Evolutionary conservation across 1,140 invertebrate genomes (phyloP), one percentile per base, ranked within the genome.

Genomic region (Trichoplusia ni): DNA sequence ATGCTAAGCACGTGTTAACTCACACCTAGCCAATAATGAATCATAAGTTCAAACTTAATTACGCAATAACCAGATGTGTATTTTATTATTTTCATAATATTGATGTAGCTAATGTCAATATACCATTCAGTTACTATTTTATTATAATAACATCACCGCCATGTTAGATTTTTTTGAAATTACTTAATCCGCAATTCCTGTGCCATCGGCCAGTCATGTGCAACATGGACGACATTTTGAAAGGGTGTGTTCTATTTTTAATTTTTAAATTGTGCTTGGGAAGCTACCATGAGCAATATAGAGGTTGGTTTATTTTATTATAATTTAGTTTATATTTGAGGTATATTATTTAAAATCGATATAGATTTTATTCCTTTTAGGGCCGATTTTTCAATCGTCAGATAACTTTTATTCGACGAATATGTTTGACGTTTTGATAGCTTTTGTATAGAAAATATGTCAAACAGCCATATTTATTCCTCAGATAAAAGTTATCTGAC

Each of bases 251-350:
- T 8, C 33, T 44, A 49, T n/a, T 27, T 62, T 53, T 70, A 9
- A 61, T 63, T 18, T 65, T 59, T 49, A n/a, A 5, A 16, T 47
- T 63, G 11, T 71, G 69, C 68, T 47, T 16, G n/a, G 79, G 71
- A 29, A 84, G 80, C 49, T 82, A 77, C 40, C 75, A 81, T 64
- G 82, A 84, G 29, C 80, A 82, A 16, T 84, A 84, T 68, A 78
- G 80, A 79, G 80, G 82, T 84, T 64, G 40, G 59, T 58, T 25
- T 25, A 16, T 58, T 53, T 59, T 13, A 25, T 40, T 58, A 33
- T 31, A 18, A 37, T 9, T 23, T 18, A 5, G 16, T 38, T 40
- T 53, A 14, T 37, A 11, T 0, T 25, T 5, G 13, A 13, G 1
- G 3, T 9, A 13, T 14, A 9, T 5, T n/a, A 2, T 18, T 33